Base-by-base conservation (phyloP, 2,113 vertebrate genomes). In the Brachirus orientalis region DNA sequence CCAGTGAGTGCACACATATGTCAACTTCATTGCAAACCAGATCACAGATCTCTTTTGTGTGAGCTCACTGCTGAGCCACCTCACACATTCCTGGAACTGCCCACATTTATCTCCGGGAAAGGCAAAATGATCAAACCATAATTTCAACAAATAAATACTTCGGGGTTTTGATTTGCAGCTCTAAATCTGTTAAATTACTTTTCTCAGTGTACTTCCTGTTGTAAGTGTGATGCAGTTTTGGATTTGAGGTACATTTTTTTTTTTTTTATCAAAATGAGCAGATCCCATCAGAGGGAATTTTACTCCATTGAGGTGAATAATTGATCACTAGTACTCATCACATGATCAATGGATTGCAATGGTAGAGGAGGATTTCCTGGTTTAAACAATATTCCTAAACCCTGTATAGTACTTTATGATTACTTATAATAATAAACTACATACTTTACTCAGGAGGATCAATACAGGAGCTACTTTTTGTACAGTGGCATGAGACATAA, bases 11-110 rank as follows among this genome's bases (percentile, higher is more conserved):
- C 62, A 48, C 43, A 57, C 52, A 79, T 69, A 48, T 83, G 79
- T 88, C 84, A 85, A 83, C 81, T 70, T 83, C 79, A 83, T 70
- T 58, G 3, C 14, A 51, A 77, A 80, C 71, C 75, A 12, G 51
- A 74, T 81, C 85, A 81, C 74, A 45, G 67, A 60, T 13, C 44
- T 20, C 61, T 69, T 45, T 72, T 41, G 66, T 60, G 62, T 80
- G 78, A 83, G 72, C 83, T 86, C 80, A 43, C 60, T 1, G 37
- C 55, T 51, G 55, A 53, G 14, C 18, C 47, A 18, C 72, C 70
- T 79, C 63, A 14, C 41, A 14, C 47, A 28, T 86, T 89, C 75
- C 79, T 63, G 81, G 73, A 86, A 89, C 14, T 0, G 64, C 20
- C 18, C 57, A 33, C 51, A 20, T 66, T 46, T 33, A 53, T 51